Percentiles rank a stretch among this genome's conserved stretches.
phyloP scores from a whole-genome alignment of 2,113 vertebrate species.

The Neoarius graeffei region DNA sequence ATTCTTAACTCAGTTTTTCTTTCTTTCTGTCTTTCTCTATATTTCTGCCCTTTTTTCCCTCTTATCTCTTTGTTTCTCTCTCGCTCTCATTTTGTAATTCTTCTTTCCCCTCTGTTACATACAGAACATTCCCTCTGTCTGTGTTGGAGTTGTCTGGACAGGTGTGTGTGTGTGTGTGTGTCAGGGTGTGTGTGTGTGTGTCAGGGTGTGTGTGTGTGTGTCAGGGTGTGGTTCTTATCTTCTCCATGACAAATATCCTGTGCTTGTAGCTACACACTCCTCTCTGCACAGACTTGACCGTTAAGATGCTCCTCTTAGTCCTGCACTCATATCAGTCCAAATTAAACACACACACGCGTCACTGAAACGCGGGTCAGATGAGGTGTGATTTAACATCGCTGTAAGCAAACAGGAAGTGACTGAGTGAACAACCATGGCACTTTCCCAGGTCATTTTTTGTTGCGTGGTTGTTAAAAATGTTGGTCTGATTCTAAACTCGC shows the following conservation, averaged over 20 bases:
- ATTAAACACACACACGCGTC: background rate
- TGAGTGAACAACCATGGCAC: conserved; percentile 39
- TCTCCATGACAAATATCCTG: conserved; percentile 47
- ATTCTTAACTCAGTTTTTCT: too few relatives aligned
- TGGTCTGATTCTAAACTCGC: conserved; percentile 44
- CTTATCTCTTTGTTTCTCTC: background rate
- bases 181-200: background rate
- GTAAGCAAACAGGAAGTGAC: background rate
- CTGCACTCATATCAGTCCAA: background rate
- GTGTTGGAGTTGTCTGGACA: background rate
- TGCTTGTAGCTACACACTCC: conserved; percentile 28
- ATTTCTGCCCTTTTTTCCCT: background rate
- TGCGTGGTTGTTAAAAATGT: conserved; percentile 65
- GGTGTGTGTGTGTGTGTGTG: conserved; percentile 3
- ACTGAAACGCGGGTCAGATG: background rate
- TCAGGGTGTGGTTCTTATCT: background rate
- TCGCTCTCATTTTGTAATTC: too few relatives aligned
- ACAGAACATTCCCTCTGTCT: background rate
- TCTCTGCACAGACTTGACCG: conserved; percentile 36
- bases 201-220: conserved; percentile 17
- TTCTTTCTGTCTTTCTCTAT: background rate
- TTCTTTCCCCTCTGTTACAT: background rate
- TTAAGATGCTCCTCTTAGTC: background rate
- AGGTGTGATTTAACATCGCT: background rate
- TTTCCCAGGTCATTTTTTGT: conserved; percentile 54